phyloP scores from a whole-genome alignment of 2,888 invertebrate genomes.

The Syrista parreyssii region DNA sequence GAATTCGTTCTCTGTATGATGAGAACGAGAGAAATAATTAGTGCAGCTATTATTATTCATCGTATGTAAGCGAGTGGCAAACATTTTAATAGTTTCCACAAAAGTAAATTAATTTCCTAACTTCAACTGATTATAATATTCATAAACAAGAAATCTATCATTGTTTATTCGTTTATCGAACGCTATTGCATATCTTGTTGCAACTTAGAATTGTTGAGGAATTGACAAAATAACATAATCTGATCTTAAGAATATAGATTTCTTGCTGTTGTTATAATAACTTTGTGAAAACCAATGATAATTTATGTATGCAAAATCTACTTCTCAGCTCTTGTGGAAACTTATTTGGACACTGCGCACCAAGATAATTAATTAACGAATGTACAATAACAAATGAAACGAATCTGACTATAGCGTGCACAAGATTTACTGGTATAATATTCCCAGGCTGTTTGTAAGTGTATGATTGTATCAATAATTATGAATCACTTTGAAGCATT shows the following conservation, averaged over 20 bases:
- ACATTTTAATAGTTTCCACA: neutral
- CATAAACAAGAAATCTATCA: neutral
- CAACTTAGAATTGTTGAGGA: neutral
- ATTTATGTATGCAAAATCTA: neutral
- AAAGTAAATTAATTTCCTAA: neutral
- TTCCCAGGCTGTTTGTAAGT: neutral
- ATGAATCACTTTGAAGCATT: neutral
- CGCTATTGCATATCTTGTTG: neutral
- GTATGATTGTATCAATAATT: neutral
- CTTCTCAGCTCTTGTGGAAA: neutral
- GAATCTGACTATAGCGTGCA: neutral
- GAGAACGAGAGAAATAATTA: neutral
- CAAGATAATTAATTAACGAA: constrained; percentile 6
- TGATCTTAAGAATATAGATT: neutral
- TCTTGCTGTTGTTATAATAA: neutral
- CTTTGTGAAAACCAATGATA: neutral
- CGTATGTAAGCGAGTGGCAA: neutral
- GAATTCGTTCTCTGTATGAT: neutral
- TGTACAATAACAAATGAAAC: constrained; percentile 6
- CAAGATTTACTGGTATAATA: neutral
- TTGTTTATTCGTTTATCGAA: neutral
- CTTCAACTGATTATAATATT: too few species aligned
- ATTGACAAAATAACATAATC: neutral
- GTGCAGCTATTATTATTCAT: neutral
- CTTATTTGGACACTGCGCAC: neutral